Percentiles rank a stretch among this genome's conserved stretches.
phyloP scores from a whole-genome alignment of 1,140 invertebrate species.

The Zaprionus africanus region DNA sequence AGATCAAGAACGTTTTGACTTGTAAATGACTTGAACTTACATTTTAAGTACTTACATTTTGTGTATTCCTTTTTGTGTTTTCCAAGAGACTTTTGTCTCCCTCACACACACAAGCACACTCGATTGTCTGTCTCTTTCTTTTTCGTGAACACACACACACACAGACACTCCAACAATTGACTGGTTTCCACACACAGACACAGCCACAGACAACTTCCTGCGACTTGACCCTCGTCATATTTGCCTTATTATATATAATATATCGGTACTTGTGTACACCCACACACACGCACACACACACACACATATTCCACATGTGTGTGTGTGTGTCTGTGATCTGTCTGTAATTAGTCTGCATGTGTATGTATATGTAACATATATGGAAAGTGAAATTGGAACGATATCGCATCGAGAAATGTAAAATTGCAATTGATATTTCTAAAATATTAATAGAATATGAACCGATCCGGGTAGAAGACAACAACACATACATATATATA shows the following conservation, averaged over 20 bases:
- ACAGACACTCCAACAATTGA: constrained; percentile 49
- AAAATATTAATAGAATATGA: constrained; percentile 38
- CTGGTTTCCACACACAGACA: constrained; percentile 70
- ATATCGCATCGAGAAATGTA: constrained; percentile 2
- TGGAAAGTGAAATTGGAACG: constrained; percentile 34
- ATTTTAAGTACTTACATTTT: constrained; percentile 59
- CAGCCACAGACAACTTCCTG: constrained; percentile 31
- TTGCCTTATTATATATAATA: constrained; percentile 81
- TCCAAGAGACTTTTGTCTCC: constrained; percentile 9
- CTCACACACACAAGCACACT: constrained; percentile 28
- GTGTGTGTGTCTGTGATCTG: constrained; percentile 29
- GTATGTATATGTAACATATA: constrained; percentile 28
- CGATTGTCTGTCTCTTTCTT: constrained; percentile 14
- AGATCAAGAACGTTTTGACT: constrained; percentile 28
- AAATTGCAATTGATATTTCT: constrained; percentile 39
- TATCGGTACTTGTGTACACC: constrained; percentile 39
- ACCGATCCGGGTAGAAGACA: constrained; percentile 14
- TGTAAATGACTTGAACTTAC: constrained; percentile 66
- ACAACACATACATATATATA: background rate
- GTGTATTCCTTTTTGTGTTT: constrained; percentile 27
- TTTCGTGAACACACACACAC: constrained; percentile 20
- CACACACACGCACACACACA: background rate
- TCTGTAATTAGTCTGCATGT: constrained; percentile 47
- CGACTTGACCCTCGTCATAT: constrained; percentile 64
- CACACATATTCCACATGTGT: constrained; percentile 1